A percentile compares a stretch with the other conserved stretches of the same genome.
Conservation (phyloP, 2,797 vertebrate species). For the Clarias fuscus region DNA sequence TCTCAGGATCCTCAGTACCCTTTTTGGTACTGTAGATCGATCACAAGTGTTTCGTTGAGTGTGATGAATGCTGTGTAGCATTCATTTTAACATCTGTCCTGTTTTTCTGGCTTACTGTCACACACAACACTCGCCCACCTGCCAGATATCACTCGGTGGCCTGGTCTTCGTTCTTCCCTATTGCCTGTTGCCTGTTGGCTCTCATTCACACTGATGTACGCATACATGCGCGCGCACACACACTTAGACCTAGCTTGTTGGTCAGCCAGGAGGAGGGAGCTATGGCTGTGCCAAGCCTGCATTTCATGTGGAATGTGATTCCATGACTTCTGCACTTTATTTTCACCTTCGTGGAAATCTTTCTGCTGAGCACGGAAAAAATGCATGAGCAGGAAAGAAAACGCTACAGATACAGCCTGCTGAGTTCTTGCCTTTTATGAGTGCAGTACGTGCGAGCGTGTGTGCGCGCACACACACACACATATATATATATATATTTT, state of each 20-base stretch:
- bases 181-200: background rate
- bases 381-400: constrained; percentile 17
- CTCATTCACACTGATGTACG: background rate
- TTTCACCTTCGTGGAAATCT: constrained; percentile 55
- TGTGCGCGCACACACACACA: background rate
- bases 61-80: constrained; percentile 56
- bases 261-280: background rate
- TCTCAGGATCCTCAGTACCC: constrained; percentile 17
- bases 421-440: constrained; percentile 40
- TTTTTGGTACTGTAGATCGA: constrained; percentile 42
- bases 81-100: constrained; percentile 67
- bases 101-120: constrained; percentile 72
- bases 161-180: constrained; percentile 29
- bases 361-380: constrained; percentile 62
- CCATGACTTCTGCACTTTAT: constrained; percentile 39
- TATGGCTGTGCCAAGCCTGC: background rate
- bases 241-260: background rate
- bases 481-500: background rate
- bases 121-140: constrained; percentile 64
- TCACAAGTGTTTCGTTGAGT: constrained; percentile 55
- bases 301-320: constrained; percentile 54
- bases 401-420: constrained; percentile 47
- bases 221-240: background rate
- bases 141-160: constrained; percentile 64
- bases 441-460: background rate